Conservation (phyloP, 2,797 vertebrate species). For the Platalea minor region DNA sequence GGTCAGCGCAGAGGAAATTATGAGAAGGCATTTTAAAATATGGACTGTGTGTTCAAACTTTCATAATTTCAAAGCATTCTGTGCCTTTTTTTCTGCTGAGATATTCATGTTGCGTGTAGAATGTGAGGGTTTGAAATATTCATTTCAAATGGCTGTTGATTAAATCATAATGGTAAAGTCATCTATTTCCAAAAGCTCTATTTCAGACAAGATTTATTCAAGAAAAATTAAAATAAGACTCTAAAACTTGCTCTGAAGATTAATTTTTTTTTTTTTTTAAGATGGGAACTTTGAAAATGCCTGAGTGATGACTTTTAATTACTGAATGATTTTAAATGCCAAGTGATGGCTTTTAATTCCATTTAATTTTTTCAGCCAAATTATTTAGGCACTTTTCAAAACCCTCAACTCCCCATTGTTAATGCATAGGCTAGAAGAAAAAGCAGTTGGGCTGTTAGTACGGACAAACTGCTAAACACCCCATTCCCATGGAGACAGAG, state of each 20-base stretch:
- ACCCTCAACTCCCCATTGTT: background rate
- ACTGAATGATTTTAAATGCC: background rate
- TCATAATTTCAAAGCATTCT: background rate
- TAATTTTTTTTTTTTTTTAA: background rate
- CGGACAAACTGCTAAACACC: background rate
- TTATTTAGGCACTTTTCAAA: background rate
- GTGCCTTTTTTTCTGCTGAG: background rate
- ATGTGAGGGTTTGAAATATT: background rate
- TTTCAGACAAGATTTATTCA: background rate
- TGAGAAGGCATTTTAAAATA: background rate
- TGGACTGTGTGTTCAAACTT: background rate
- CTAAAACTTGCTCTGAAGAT: background rate
- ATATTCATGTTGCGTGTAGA: background rate
- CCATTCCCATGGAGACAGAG: background rate
- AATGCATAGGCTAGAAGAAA: background rate
- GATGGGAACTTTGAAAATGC: background rate
- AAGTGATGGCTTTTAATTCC: background rate
- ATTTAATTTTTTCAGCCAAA: background rate
- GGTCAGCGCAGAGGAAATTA: background rate
- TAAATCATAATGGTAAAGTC: constrained; percentile 1
- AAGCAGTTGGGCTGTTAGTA: background rate
- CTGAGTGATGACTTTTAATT: background rate
- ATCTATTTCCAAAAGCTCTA: background rate
- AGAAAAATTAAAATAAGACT: constrained; percentile 8
- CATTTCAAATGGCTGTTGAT: constrained; percentile 7